These are phyloP conservation scores for Agapetus fuscipes DNA, from an alignment of 2,888 invertebrate genomes.

Conservation along the genomic window DNA sequence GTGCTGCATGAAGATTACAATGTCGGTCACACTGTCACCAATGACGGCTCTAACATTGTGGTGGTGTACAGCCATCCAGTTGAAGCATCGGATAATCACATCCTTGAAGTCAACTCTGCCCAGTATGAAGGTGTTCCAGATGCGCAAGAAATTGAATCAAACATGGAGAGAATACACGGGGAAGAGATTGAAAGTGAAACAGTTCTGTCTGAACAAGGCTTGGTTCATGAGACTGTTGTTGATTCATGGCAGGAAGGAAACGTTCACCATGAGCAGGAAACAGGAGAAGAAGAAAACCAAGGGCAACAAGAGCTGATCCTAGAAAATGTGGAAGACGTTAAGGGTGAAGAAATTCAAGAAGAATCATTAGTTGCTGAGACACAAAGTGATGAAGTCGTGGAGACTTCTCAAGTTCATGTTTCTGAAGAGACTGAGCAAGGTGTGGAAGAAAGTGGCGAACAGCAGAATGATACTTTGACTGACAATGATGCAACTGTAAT, in stretches of 20 bases:
- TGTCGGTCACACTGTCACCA: constrained; percentile 40
- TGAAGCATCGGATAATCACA: constrained; percentile 46
- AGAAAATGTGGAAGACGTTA: not conserved
- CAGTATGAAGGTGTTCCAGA: constrained; percentile 12
- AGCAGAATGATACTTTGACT: no score
- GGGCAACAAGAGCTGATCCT: not conserved
- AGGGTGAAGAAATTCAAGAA: constrained; percentile 24
- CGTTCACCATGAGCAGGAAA: no score
- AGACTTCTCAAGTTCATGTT: no score
- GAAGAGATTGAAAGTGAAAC: constrained; percentile 11
- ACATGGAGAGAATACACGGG: constrained; percentile 18
- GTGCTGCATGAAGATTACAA: constrained; percentile 50
- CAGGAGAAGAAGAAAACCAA: constrained; percentile 3
- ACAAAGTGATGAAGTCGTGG: no score
- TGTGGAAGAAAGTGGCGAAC: not conserved
- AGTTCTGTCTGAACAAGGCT: constrained; percentile 14
- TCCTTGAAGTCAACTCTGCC: constrained; percentile 25
- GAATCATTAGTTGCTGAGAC: no score
- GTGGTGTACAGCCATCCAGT: constrained; percentile 54
- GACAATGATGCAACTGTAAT: no score
- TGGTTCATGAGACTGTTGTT: constrained; percentile 18
- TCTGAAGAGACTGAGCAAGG: constrained; percentile 18
- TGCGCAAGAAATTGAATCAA: constrained; percentile 20
- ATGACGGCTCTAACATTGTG: constrained; percentile 51
- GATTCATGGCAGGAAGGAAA: constrained; percentile 19